Conservation (phyloP, 2,888 invertebrate species). For the Hirtodrosophila trivittata region DNA sequence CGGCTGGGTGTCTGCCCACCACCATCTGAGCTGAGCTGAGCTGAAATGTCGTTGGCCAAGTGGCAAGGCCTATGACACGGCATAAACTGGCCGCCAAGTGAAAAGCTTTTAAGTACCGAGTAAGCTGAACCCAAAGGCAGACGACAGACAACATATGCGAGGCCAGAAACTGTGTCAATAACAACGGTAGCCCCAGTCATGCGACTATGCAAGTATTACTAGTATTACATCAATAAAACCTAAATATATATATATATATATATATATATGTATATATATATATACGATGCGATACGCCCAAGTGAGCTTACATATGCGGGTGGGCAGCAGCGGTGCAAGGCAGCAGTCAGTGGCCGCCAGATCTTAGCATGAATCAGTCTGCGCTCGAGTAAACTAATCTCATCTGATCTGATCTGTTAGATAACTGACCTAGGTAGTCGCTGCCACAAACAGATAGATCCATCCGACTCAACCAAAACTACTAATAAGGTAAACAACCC, state of each 20-base stretch:
- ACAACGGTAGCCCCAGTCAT: slow-evolving; percentile 45
- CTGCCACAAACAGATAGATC: slow-evolving; percentile 9
- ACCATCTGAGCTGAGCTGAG: slow-evolving; percentile 42
- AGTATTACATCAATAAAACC: slow-evolving; percentile 59
- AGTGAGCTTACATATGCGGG: slow-evolving; percentile 44
- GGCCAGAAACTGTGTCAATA: slow-evolving; percentile 76
- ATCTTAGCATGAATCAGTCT: slow-evolving; percentile 65
- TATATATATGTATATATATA: slow-evolving; percentile 10
- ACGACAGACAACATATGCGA: slow-evolving; percentile 28
- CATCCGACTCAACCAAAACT: slow-evolving; percentile 39
- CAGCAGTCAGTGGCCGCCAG: slow-evolving; percentile 34
- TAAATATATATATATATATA: slow-evolving; percentile 8
- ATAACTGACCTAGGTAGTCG: slow-evolving; percentile 73
- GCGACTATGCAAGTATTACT: slow-evolving; percentile 28
- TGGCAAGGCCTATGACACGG: slow-evolving; percentile 58
- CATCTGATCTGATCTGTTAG: slow-evolving; percentile 28
- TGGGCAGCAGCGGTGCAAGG: slow-evolving; percentile 34
- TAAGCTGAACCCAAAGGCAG: slow-evolving; percentile 42
- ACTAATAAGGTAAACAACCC: slow-evolving; percentile 60
- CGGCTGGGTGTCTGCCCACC: slow-evolving; percentile 62
- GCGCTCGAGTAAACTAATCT: too few species aligned
- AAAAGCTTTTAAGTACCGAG: slow-evolving; percentile 34
- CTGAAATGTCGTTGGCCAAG: slow-evolving; percentile 35
- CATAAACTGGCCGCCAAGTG: slow-evolving; percentile 34
- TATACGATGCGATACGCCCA: slow-evolving; percentile 50